Evolutionary conservation across 2,797 vertebrate species (phyloP), one percentile per base, ranked within the genome.

Genomic region (Epinephelus coioides): DNA sequence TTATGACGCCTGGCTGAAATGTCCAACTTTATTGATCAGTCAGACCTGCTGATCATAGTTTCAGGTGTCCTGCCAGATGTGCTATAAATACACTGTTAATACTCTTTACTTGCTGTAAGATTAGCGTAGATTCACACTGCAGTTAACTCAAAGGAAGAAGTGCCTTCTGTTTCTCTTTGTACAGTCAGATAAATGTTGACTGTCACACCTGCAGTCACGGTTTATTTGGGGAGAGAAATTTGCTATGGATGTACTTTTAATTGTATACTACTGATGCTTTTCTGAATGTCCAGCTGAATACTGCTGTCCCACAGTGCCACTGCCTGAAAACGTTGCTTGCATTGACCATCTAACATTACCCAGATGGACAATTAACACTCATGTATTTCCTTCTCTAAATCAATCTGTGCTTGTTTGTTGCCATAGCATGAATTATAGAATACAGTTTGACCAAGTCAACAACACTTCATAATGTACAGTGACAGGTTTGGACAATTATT

Each of bases 71-170:
- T 46, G 61, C 63, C 65, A 57, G 19, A 25, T 51, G 40, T 71
- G 70, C 60, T 73, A 57, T 84, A 57, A 51, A 79, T 73, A 60
- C 43, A 53, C 15, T 69, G 47, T 78, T 71, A 46, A 51, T 73
- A 23, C 21, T 23, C 46, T 78, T 67, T 53, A 69, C 27, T 53
- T 73, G 65, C 71, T 81, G 47, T 69, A 44, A 61, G 8, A 14
- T 70, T 55, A 51, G 65, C 0, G 0, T 76, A 60, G 51, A 71
- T 50, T 76, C 60, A 78, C 74, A 77, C 43, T 55, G 34, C 7
- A 18, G 1, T 25, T 53, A 73, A 54, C 4, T 59, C 21, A 47
- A 34, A 53, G 19, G 19, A 69, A 68, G n/a, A 34, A 27, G 43
- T 23, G 17, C 38, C 34, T 6, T 63, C 15, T 62, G 2, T 71